Conservation (phyloP, 2,113 vertebrate genomes). For the Cariama cristata region DNA sequence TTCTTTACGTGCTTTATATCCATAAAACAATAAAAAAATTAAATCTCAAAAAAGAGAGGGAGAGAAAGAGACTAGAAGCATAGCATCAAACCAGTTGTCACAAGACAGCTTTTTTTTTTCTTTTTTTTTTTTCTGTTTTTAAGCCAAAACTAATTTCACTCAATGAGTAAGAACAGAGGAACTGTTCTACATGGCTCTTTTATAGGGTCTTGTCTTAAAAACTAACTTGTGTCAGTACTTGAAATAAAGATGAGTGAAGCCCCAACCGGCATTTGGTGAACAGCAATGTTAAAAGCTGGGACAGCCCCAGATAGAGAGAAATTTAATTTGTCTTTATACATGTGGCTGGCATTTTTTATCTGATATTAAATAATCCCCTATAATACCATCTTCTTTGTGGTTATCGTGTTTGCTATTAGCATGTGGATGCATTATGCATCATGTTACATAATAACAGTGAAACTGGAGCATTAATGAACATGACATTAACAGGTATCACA, state of each 20-base stretch:
- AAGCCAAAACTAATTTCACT: not conserved
- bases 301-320: not conserved
- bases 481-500: not conserved
- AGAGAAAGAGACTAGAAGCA: not conserved
- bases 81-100: not conserved
- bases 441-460: not conserved
- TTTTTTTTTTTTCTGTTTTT: not conserved
- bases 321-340: not conserved
- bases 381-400: not conserved
- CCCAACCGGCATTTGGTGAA: accelerated
- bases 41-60: not conserved
- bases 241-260: not conserved
- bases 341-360: not conserved
- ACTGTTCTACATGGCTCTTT: not conserved
- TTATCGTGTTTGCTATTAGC: not conserved
- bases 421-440: not conserved
- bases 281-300: not conserved
- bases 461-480: not conserved
- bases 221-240: not conserved
- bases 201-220: not conserved
- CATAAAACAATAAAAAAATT: not conserved
- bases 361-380: not conserved
- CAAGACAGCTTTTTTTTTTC: not conserved
- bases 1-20: not conserved
- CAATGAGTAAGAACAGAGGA: not conserved